phyloP scores from a whole-genome alignment of 2,113 vertebrate genomes.

The Anhinga rufa region DNA sequence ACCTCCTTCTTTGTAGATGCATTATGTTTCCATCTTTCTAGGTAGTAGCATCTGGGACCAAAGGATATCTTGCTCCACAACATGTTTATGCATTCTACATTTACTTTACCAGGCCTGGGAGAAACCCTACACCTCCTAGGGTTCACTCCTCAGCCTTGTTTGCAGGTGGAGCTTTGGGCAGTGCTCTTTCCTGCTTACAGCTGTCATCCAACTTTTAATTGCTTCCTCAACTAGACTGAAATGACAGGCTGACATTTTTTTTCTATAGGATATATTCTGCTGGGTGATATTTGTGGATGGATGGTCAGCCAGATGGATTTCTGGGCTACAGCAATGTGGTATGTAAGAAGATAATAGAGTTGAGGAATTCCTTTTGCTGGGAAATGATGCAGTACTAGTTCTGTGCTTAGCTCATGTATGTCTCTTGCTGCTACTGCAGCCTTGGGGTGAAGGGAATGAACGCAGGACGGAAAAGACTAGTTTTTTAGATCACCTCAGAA shows the following conservation, averaged over 20 bases:
- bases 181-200: not conserved
- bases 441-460: not conserved
- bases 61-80: not conserved
- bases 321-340: not conserved
- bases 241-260: not conserved
- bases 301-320: not conserved
- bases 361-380: not conserved
- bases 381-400: not conserved
- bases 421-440: not conserved
- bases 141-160: not conserved
- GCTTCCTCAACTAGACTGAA: not conserved
- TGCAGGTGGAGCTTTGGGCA: not conserved
- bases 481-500: not conserved
- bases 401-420: not conserved
- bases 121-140: not conserved
- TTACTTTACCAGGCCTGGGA: not conserved
- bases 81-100: not conserved
- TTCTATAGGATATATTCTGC: not conserved
- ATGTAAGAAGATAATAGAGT: not conserved
- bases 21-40: not conserved
- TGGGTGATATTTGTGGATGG: not conserved
- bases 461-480: not conserved
- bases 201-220: not conserved
- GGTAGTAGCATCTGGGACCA: not conserved
- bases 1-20: not conserved